These are phyloP conservation scores for Tachysurus fulvidraco DNA, from an alignment of 2,113 vertebrate genomes.

Conservation along the genomic window DNA sequence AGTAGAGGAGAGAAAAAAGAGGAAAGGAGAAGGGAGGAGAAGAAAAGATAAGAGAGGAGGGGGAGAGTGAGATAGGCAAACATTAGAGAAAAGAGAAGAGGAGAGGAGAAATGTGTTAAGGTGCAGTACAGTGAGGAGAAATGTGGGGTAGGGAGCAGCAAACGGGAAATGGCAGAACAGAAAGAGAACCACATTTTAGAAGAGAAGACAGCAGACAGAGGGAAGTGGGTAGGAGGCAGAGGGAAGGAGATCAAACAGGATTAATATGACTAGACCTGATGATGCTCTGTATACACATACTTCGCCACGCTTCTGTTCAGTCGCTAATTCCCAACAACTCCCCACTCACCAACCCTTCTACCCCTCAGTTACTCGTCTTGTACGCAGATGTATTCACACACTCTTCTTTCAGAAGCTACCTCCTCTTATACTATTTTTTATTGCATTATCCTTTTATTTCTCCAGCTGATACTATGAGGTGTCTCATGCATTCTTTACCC, in stretches of 20 bases:
- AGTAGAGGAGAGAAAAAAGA: background rate
- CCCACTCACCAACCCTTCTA: constrained; percentile 5
- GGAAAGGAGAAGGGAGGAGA: background rate
- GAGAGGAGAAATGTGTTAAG: background rate
- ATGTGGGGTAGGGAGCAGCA: background rate
- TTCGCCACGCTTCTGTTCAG: constrained; percentile 45
- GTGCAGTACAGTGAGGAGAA: background rate
- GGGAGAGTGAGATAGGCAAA: background rate
- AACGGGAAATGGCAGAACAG: background rate
- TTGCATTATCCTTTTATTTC: background rate
- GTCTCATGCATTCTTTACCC: background rate
- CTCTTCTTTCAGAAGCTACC: background rate
- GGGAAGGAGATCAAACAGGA: constrained; percentile 44
- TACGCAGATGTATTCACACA: background rate
- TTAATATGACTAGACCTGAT: constrained; percentile 52
- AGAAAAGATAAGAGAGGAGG: background rate
- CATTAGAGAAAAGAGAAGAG: background rate
- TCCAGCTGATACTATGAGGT: constrained; percentile 6
- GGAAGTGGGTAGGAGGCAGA: constrained; percentile 27
- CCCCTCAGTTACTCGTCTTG: constrained; percentile 5
- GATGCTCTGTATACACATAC: constrained; percentile 39
- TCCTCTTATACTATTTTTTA: background rate
- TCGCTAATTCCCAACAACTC: constrained; percentile 39
- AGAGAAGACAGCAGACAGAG: constrained; percentile 34
- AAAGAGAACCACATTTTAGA: background rate